Evolutionary conservation across 2,113 vertebrate genomes (phyloP).

Genomic region (Toxotes jaculatrix): DNA sequence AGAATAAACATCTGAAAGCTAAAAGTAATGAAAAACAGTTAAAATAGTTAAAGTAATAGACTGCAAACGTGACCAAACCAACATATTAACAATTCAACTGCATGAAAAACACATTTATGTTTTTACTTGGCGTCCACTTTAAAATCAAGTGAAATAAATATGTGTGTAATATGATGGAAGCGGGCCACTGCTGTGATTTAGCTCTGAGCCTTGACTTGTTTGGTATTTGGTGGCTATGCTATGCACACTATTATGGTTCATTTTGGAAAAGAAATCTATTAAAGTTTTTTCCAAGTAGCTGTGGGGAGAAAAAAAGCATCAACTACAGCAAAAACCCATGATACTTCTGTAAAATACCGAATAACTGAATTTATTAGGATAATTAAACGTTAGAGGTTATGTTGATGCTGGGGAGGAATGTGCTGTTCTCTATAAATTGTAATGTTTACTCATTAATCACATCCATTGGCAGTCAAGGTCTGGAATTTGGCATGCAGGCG

Average conservation of each 20-base stretch:
- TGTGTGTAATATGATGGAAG: not conserved
- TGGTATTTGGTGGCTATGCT: not conserved
- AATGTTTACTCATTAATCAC: slow-evolving; percentile 57
- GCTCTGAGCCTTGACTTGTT: not conserved
- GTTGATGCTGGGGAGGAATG: slow-evolving; percentile 13
- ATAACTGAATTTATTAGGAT: slow-evolving; percentile 5
- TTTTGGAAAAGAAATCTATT: not conserved
- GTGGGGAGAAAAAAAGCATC: not conserved
- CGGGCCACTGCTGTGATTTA: not conserved
- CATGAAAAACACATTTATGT: no score
- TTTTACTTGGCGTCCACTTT: not conserved
- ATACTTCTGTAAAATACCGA: not conserved
- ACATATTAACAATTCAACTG: no score
- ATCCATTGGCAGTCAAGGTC: slow-evolving; percentile 18
- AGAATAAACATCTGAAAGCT: not conserved
- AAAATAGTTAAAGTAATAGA: not conserved
- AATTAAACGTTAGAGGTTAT: slow-evolving; percentile 22
- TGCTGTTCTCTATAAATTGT: not conserved
- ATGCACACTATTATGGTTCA: not conserved
- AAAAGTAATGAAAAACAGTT: not conserved
- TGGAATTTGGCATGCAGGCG: slow-evolving; percentile 3
- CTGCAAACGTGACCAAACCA: not conserved
- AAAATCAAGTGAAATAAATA: not conserved
- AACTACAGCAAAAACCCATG: not conserved
- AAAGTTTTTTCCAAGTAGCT: not conserved